Percentiles rank a stretch among this genome's conserved stretches.
phyloP scores from a whole-genome alignment of 1,140 invertebrate species.

The Plodia interpunctella region DNA sequence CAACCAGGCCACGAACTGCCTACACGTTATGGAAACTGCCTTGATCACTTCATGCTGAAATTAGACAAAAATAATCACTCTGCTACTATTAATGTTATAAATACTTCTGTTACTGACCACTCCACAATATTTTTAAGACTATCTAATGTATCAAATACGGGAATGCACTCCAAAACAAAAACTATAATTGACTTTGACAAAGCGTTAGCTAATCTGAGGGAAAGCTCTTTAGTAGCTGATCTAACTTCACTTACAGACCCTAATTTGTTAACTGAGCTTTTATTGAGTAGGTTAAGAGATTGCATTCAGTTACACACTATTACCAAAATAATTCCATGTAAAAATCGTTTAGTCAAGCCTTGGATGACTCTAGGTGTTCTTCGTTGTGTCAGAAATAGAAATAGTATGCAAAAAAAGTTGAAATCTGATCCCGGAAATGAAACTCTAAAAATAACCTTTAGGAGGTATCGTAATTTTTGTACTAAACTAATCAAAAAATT shows the following conservation, averaged over 20 bases:
- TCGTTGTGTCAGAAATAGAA: constrained; percentile 16
- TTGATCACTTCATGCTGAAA: constrained; percentile 16
- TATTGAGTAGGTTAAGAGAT: not conserved
- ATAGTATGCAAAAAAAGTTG: constrained; percentile 21
- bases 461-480: constrained; percentile 15
- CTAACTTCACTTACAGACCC: not conserved
- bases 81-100: constrained; percentile 11
- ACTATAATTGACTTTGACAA: constrained; percentile 8
- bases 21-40: not conserved
- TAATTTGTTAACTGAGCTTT: not conserved
- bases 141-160: not conserved
- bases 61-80: not conserved
- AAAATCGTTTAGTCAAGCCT: constrained; percentile 18
- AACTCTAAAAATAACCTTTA: constrained; percentile 15
- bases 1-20: not conserved
- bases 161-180: not conserved
- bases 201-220: too few relatives aligned
- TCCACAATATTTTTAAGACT: not conserved
- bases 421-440: constrained; percentile 16
- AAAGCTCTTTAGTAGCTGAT: not conserved
- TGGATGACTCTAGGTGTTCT: constrained; percentile 22
- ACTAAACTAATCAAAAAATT: constrained; percentile 20
- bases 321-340: not conserved
- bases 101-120: constrained; percentile 16
- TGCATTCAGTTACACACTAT: constrained; percentile 1